Evolutionary conservation across 2,888 invertebrate species (phyloP).

Genomic region (Portevinia maculata): DNA sequence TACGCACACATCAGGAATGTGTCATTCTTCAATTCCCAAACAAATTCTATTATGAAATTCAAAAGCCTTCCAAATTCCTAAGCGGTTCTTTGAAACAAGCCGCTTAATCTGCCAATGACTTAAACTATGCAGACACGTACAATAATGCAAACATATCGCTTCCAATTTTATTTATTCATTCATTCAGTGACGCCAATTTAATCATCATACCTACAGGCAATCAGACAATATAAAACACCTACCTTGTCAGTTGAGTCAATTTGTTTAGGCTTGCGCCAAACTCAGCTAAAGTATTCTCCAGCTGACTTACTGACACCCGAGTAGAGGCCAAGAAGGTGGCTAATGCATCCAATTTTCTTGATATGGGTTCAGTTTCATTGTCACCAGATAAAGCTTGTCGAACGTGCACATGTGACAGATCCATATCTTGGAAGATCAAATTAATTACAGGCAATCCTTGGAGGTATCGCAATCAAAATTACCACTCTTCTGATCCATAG

Average conservation of each 20-base stretch:
- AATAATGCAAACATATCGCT: slow-evolving; percentile 5
- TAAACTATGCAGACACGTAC: slow-evolving; percentile 11
- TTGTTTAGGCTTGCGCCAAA: slow-evolving; percentile 75
- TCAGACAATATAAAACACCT: slow-evolving; percentile 58
- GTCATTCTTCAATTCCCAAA: slow-evolving; percentile 1
- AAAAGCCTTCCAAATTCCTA: slow-evolving; percentile 13
- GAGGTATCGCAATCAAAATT: not conserved
- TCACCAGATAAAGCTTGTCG: slow-evolving; percentile 13
- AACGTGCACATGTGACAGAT: slow-evolving; percentile 22
- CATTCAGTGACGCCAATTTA: slow-evolving; percentile 17
- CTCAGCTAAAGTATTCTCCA: slow-evolving; percentile 69
- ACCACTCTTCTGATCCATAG: slow-evolving; percentile 32
- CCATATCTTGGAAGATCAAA: not conserved
- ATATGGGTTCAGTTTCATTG: slow-evolving; percentile 28
- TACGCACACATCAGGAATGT: not conserved
- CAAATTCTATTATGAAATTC: not conserved
- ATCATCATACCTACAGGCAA: not conserved
- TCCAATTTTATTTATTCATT: slow-evolving; percentile 16
- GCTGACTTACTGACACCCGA: slow-evolving; percentile 69
- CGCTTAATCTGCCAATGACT: slow-evolving; percentile 3
- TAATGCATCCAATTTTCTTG: slow-evolving; percentile 77
- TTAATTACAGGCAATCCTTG: not conserved
- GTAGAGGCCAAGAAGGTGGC: slow-evolving; percentile 79
- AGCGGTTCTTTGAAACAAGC: not conserved
- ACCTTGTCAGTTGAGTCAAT: slow-evolving; percentile 78